phyloP scores from a whole-genome alignment of 2,113 vertebrate genomes.

The Pardalotus punctatus region DNA sequence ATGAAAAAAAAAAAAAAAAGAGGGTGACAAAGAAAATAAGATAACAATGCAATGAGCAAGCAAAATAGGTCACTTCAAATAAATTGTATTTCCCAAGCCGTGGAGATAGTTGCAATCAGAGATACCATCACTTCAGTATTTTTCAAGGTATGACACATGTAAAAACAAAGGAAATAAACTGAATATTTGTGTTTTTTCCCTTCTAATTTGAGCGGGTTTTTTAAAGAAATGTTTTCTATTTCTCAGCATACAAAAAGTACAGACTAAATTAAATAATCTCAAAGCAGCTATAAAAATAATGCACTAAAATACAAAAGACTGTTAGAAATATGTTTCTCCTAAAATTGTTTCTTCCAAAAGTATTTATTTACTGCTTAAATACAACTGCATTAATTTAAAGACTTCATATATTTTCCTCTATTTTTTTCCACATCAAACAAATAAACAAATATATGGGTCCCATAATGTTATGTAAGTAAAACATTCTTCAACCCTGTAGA shows the following conservation, averaged over 20 bases:
- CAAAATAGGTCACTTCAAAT: neutral
- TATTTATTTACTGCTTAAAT: neutral
- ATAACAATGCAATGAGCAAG: neutral
- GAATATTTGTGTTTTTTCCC: neutral
- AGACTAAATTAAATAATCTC: neutral
- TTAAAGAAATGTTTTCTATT: neutral
- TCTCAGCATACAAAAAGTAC: neutral
- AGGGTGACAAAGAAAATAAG: neutral
- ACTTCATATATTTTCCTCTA: neutral
- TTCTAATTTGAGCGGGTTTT: neutral
- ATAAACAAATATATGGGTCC: neutral
- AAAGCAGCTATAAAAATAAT: neutral
- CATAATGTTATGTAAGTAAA: neutral
- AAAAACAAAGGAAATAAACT: neutral
- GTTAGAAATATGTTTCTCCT: neutral
- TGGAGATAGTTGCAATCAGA: neutral
- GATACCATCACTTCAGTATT: neutral
- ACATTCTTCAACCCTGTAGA: neutral
- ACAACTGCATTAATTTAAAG: neutral
- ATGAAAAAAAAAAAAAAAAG: neutral
- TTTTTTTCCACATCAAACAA: neutral
- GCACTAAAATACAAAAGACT: neutral
- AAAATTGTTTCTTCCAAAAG: neutral
- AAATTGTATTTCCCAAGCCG: neutral
- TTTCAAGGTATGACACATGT: accelerated